phyloP scores from a whole-genome alignment of 2,113 vertebrate genomes.

The Protobothrops flavoviridis region DNA sequence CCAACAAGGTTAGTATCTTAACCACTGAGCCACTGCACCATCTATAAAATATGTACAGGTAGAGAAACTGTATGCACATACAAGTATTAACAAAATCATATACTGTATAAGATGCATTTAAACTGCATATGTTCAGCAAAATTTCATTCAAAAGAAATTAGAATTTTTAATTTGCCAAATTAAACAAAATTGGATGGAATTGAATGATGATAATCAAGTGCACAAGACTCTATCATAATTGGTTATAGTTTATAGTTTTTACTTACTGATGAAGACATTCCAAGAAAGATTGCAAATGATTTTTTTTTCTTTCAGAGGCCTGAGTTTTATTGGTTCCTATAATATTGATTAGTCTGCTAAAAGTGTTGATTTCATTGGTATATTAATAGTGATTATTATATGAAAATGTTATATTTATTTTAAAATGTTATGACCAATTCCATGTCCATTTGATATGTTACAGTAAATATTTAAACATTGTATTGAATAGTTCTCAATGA shows the following conservation, averaged over 20 bases:
- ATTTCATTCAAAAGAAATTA: background rate
- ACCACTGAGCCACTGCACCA: background rate
- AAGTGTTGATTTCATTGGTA: background rate
- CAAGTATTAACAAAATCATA: no score
- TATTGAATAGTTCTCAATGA: background rate
- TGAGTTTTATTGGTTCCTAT: background rate
- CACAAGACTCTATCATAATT: background rate
- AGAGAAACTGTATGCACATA: background rate
- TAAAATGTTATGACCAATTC: background rate
- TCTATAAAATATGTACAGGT: background rate
- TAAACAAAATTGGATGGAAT: background rate
- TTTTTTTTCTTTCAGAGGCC: no score
- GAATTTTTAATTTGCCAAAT: background rate
- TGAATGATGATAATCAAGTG: background rate
- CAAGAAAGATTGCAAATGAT: background rate
- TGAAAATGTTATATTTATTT: background rate
- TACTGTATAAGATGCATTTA: background rate
- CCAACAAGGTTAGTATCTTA: background rate
- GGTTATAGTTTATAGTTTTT: background rate
- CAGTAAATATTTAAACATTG: no score
- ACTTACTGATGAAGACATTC: background rate
- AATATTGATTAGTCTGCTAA: background rate
- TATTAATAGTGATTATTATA: background rate
- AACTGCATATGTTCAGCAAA: background rate
- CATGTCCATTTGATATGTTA: background rate